Base-by-base conservation (phyloP, 2,797 vertebrate genomes). In the Anabas testudineus region DNA sequence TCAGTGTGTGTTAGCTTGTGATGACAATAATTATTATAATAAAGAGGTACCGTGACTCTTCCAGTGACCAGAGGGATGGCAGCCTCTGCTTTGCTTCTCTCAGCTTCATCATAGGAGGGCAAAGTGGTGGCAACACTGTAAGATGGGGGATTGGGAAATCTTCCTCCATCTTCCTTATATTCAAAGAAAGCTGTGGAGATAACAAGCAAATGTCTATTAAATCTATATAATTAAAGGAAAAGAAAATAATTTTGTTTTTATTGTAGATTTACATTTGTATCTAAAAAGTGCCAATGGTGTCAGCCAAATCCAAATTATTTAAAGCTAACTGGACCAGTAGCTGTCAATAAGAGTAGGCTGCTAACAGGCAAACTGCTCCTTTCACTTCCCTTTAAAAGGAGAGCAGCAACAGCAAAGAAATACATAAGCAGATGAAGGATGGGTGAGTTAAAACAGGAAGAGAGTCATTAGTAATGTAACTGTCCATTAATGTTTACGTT, bases 121-220 rank as follows among this genome's bases (percentile, higher is more conserved):
- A 99, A 92, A 0, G 96, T 95, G 32, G 98, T 99, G 77, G 98
- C 98, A 59, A 99, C 96, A 2, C 95, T 99, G 91, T 99, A 99
- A 49, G 98, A 97, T 0, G 98, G 98, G 21, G 97, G 98, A 76
- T 97, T 98, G 2, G 97, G 97, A 90, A 97, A 99, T 42, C 94
- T 92, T 62, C 92, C 92, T 74, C 96, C 96, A 57, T 99, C 97
- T 67, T 94, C 94, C 91, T 99, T 99, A 89, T 96, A 98, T 83
- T 97, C 97, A 93, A 98, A 98, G 90, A 97, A 98, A 28, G 93
- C 97, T 99, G 86, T 3, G 47, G 46, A 71, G 30, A 24, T 16
- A 26, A 75, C 4, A 64, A 52, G 48, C 2, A 71, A 6, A 67
- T 6, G 0, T 10, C 13, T 16, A 4, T 16, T 39, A 3, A 4